Evolutionary conservation across 2,797 vertebrate species (phyloP), one percentile per base, ranked within the genome.

Genomic region (Ctenosaura bakeri): DNA sequence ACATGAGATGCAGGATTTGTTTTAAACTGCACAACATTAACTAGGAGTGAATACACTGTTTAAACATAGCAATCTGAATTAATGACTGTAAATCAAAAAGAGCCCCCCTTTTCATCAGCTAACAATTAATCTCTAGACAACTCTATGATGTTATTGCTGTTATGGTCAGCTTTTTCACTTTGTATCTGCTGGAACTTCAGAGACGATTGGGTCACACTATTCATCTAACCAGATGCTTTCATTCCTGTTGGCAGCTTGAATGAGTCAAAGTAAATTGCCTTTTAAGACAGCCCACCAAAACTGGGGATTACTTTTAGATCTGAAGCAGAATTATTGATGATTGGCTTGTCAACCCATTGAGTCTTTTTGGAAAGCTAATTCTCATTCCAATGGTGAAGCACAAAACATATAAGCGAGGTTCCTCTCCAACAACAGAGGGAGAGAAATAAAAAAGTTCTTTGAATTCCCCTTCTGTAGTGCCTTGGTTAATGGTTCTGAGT

Each of bases 11-110:
- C 93, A 93, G 24, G 56, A 78, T 96, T 97, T 97, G 77, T 95
- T 97, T 95, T 86, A 93, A 94, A 95, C 85, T 96, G 96, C 91
- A 94, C 94, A 95, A 94, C 84, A 87, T n/a, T 80, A 91, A 92
- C 91, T n/a, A 38, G 85, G 90, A 96, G 87, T 89, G 8, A 90
- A 95, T 88, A 88, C 89, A 94, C 86, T 90, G 92, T 95, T 96
- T 92, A 89, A 95, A 94, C 46, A 88, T 86, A 90, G 82, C 16
- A 54, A 93, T 90, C 74, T 88, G 83, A 94, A 88, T 92, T 92
- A 92, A 90, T 94, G 73, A 87, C 81, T 52, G 82, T 90, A 92
- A 89, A 94, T 93, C 82, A 91, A 94, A 91, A 91, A 74, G 54
- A 46, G 3, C 7, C 79, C 86, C 87, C 69, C 85, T 94, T 92